These are phyloP conservation scores for Ethmia dodecea DNA, from an alignment of 2,888 invertebrate species.

Conservation along the genomic window DNA sequence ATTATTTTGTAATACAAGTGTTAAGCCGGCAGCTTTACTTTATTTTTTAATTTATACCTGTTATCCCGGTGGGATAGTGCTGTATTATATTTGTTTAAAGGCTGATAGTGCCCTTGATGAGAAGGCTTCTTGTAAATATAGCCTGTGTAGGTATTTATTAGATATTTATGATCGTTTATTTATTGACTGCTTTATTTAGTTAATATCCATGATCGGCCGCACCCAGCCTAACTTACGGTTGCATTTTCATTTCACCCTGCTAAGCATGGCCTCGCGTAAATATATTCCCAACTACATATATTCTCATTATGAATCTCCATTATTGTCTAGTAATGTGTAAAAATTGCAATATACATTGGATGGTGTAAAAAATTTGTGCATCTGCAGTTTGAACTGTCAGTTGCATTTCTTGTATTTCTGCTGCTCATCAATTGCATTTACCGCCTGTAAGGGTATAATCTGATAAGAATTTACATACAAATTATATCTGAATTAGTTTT, in stretches of 20 bases:
- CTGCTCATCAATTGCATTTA: too few species aligned
- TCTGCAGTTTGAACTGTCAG: conserved; percentile 17
- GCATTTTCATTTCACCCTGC: conserved; percentile 69
- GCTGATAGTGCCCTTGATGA: conserved; percentile 59
- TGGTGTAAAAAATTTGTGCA: conserved; percentile 54
- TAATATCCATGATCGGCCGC: conserved; percentile 57
- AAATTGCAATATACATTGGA: conserved; percentile 67
- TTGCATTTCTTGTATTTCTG: conserved; percentile 8
- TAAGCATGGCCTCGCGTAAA: conserved; percentile 66
- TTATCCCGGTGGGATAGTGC: conserved; percentile 72
- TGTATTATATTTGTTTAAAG: conserved; percentile 76
- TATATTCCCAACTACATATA: conserved; percentile 61
- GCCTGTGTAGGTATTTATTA: conserved; percentile 77
- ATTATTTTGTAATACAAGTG: conserved; percentile 74
- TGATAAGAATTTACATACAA: too few species aligned
- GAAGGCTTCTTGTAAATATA: conserved; percentile 76
- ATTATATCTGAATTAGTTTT: too few species aligned
- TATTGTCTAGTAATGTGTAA: conserved; percentile 52
- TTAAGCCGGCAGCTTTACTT: conserved; percentile 75
- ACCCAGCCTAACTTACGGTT: conserved; percentile 62
- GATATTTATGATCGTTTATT: conserved; percentile 79
- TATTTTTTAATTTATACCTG: conserved; percentile 73
- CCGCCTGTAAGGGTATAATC: too few species aligned
- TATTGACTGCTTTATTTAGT: conserved; percentile 78
- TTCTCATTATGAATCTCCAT: conserved; percentile 73